These are phyloP conservation scores for Eurytoma adleriae DNA, from an alignment of 2,888 invertebrate genomes.

Conservation along the genomic window DNA sequence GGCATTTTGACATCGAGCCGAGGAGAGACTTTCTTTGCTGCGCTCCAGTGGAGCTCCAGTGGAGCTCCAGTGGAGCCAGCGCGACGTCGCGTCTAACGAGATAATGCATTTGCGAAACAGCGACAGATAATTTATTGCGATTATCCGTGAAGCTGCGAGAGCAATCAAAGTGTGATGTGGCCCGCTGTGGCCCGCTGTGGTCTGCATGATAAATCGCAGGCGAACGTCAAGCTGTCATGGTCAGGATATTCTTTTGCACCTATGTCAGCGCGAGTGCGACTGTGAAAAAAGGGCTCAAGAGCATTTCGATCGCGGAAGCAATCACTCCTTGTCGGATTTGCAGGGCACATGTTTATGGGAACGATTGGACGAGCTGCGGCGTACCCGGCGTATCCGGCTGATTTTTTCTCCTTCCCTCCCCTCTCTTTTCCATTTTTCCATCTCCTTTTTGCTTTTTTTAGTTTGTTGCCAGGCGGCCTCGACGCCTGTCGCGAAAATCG, in stretches of 20 bases:
- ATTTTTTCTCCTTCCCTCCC: too few relatives aligned
- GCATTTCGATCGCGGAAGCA: slow-evolving; percentile 34
- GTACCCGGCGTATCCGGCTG: too few relatives aligned
- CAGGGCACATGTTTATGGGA: slow-evolving; percentile 24
- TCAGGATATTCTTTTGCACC: slow-evolving; percentile 42
- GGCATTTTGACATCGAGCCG: slow-evolving; percentile 31
- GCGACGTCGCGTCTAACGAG: background rate
- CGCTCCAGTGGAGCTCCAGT: too few relatives aligned
- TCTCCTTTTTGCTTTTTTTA: background rate
- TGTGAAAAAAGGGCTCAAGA: background rate
- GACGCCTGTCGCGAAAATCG: background rate
- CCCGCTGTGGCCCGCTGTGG: background rate
- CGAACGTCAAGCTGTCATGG: slow-evolving; percentile 48
- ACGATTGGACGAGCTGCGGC: slow-evolving; percentile 16
- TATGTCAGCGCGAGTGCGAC: slow-evolving; percentile 16
- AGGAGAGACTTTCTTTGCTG: slow-evolving; percentile 3
- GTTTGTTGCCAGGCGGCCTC: background rate
- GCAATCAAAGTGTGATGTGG: background rate
- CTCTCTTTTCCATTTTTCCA: too few relatives aligned
- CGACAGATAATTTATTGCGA: slow-evolving; percentile 24
- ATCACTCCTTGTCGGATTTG: slow-evolving; percentile 45
- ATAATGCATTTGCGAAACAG: background rate
- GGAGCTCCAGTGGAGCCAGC: background rate
- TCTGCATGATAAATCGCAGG: slow-evolving; percentile 45
- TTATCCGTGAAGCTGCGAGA: background rate